Evolutionary conservation across 2,888 invertebrate genomes (phyloP).

Genomic region (Theodoxus fluviatilis): DNA sequence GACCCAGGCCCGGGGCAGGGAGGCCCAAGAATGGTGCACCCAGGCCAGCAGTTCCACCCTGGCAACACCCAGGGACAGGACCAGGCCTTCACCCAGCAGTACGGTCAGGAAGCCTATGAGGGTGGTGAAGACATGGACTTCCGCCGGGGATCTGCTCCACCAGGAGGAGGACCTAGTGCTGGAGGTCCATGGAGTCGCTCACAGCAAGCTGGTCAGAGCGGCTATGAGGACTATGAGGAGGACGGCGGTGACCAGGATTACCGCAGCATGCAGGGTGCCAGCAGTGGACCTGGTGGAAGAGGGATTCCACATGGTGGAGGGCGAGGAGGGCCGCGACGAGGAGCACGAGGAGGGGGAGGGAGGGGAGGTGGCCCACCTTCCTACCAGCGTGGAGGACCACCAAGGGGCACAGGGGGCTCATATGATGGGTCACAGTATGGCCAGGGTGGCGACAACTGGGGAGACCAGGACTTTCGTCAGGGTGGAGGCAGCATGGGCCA

Average conservation of each 20-base stretch:
- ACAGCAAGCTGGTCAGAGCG: conserved; percentile 20
- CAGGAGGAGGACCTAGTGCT: not conserved
- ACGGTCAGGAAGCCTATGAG: conserved; percentile 3
- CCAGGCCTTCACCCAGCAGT: not conserved
- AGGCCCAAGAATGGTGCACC: too few relatives aligned
- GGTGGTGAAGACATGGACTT: conserved; percentile 31
- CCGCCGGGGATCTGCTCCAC: conserved; percentile 18
- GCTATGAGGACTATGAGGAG: conserved; percentile 3
- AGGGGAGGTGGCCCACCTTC: conserved; percentile 21
- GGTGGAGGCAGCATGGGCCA: conserved; percentile 23
- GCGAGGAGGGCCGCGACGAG: conserved; percentile 27
- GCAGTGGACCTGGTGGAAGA: conserved; percentile 28
- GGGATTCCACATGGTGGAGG: conserved; percentile 32
- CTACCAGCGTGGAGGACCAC: conserved; percentile 25
- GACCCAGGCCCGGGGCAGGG: too few relatives aligned
- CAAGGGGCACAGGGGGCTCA: not conserved
- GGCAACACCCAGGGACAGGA: too few relatives aligned
- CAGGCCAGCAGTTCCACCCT: too few relatives aligned
- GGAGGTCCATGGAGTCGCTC: not conserved
- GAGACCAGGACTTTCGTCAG: conserved; percentile 25
- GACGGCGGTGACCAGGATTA: conserved; percentile 22
- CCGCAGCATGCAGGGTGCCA: conserved; percentile 19
- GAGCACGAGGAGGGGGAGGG: conserved; percentile 29
- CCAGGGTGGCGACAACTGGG: conserved; percentile 28
- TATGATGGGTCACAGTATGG: conserved; percentile 26